A percentile compares a stretch with the other conserved stretches of the same genome.
Conservation (phyloP, 2,888 invertebrate genomes). For the Tenthredo livida region DNA sequence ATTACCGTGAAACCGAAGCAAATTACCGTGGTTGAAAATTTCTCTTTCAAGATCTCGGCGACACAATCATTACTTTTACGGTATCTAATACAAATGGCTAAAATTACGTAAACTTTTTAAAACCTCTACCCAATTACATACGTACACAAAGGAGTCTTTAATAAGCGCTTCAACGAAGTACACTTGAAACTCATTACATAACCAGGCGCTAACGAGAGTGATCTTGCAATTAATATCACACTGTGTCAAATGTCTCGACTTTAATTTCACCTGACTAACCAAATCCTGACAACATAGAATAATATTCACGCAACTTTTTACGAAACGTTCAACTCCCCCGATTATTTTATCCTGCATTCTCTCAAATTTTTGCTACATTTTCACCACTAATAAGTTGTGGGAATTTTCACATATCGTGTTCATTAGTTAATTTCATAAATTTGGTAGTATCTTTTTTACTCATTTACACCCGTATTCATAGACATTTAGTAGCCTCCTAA, state of each 20-base stretch:
- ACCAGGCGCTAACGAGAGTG: slow-evolving; percentile 1
- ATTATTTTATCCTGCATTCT: no score
- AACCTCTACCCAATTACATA: background rate
- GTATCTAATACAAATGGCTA: background rate
- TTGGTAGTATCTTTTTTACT: background rate
- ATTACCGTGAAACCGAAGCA: slow-evolving; percentile 27
- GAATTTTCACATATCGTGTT: no score
- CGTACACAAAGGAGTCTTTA: background rate
- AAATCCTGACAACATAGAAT: background rate
- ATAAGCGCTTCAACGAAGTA: background rate
- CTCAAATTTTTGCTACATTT: no score
- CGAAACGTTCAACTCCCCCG: background rate
- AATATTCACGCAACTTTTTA: background rate
- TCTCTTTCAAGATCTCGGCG: background rate
- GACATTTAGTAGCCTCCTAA: no score
- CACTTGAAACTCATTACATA: background rate
- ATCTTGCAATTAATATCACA: slow-evolving; percentile 24
- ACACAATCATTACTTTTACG: background rate
- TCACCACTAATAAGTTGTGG: no score
- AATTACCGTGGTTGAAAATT: slow-evolving; percentile 9
- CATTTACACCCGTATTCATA: no score
- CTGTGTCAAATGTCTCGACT: slow-evolving; percentile 12
- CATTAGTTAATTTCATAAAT: background rate
- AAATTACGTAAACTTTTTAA: slow-evolving; percentile 22
- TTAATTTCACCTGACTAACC: background rate